Base-by-base conservation (phyloP, 2,888 invertebrate species). In the Leptinotarsa peninsularis region DNA sequence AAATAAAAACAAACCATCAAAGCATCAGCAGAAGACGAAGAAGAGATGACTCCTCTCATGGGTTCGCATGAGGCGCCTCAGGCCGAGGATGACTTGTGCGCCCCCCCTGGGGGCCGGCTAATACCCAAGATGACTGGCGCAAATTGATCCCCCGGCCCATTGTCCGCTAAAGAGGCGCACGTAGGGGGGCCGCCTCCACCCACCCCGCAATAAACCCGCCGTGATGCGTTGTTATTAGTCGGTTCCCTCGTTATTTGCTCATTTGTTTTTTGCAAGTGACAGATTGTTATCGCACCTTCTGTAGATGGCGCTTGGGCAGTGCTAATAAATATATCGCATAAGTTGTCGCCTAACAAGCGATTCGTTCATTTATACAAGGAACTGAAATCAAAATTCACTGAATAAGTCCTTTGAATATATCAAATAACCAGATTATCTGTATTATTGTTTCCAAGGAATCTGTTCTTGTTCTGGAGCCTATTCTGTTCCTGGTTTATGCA, bases 101-200 rank as follows among this genome's bases (percentile, higher is more conserved):
- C 83, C 85, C 86, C 87, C 86, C 87, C 84, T 82, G 82, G 76
- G 85, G 83, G 81, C 83, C 81, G 77, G 81, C 86, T 88, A 88
- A 88, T 87, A 85, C 86, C 84, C 80, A 86, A 83, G 83, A 86
- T 88, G 88, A 88, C 88, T 87, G 81, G 87, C 86, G 82, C 80
- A 84, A 86, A 86, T 69, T 49, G 54, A 56, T 58, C 84, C 85
- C 84, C 81, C 81, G 81, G 81, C 81, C 85, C 81, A 86, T 87
- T 88, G 86, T 87, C 85, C 86, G 84, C 85, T 87, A 87, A 87
- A 86, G 84, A 86, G 86, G 82, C 82, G 86, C 82, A 83, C 83
- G 83, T 84, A 82, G 86, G 87, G 84, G 79, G 82, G 81, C 85
- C 85, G 81, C 83, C 84, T 82, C 82, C 83, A 83, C 84, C 82